Percentiles rank a stretch among this genome's conserved stretches.
phyloP scores from a whole-genome alignment of 2,113 vertebrate species.

The Oryctolagus cuniculus region mOryCun1.1 NC_091448.1:14598001-14598500 shows the following conservation, averaged over 20 bases:
- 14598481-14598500: too few species aligned
- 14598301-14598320: background rate
- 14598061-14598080: background rate
- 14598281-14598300: background rate
- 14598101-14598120: background rate
- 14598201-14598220: background rate
- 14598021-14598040: background rate
- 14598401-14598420: too few species aligned
- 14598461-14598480: too few species aligned
- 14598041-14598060: background rate
- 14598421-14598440: too few species aligned
- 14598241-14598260: background rate
- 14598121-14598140: background rate
- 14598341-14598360: background rate
- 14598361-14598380: too few species aligned
- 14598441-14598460: too few species aligned
- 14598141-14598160: too few species aligned
- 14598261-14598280: background rate
- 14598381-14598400: too few species aligned
- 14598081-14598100: background rate
- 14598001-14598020: background rate
- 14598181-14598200: background rate
- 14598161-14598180: background rate
- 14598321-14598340: background rate
- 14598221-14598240: background rate